Base-by-base conservation (phyloP, 1,140 invertebrate species). In the Drosophila sp. region DNA sequence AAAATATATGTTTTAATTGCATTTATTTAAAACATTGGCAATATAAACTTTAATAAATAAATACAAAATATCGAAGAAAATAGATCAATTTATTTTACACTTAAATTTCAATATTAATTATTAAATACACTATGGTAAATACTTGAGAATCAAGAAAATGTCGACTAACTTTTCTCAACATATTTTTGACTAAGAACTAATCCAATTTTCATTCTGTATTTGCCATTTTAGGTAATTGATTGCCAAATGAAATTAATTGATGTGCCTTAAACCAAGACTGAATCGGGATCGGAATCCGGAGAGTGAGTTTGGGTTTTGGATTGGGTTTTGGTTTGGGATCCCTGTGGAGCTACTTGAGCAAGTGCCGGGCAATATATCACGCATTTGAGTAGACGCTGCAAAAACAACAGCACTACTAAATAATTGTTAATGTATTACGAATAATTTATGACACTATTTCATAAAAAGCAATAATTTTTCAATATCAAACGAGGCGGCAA, bases 341-440 rank as follows among this genome's bases (percentile, higher is more conserved):
- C 2, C 6, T 69, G 64, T 59, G 45, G 66, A 72, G 61, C 40
- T 67, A 67, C 67, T 67, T 87, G 83, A 87, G 83, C 89, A 83
- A 87, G 83, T 87, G 79, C 45, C 38, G 2, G 41, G 72, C 70
- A 53, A 87, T 87, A 83, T 89, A 89, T 87, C 79, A 87, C 63
- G 70, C 57, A 82, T 87, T 83, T 82, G 82, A 83, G 76, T 65
- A 72, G 83, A 80, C 65, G 70, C 59, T 53, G 25, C 61, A 77
- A 86, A 82, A 87, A 89, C 79, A 87, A 87, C n/a, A n/a, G n/a
- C n/a, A n/a, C 72, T 83, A 89, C 72, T 89, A 87, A 87, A 89
- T 89, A 87, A 89, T 87, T 87, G 83, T 87, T 87, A 87, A 87
- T 87, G 83, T 87, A 89, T 89, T 89, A 87, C 83, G 83, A 87